These are phyloP conservation scores for Anolis carolinensis DNA, from an alignment of 2,113 vertebrate species.

Conservation along the genomic window DNA sequence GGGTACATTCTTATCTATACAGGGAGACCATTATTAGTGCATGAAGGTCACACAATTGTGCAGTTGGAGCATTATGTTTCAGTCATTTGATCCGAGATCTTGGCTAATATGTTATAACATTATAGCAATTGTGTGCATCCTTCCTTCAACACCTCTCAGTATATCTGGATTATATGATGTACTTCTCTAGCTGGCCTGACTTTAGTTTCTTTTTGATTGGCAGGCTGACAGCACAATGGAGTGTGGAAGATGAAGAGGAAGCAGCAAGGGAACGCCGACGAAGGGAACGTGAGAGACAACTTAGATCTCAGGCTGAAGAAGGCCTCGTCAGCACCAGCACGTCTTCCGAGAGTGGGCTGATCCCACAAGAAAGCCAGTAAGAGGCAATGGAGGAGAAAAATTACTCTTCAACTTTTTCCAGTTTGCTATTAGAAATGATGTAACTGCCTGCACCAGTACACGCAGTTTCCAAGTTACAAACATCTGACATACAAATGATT, in stretches of 20 bases:
- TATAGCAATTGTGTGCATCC: no score
- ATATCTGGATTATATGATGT: no score
- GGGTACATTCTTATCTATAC: no score
- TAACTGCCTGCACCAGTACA: neutral
- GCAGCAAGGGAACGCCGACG: slow-evolving; percentile 77
- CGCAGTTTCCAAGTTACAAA: neutral
- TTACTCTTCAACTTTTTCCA: fast-evolving
- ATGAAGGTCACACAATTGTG: no score
- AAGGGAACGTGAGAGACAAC: slow-evolving; percentile 74
- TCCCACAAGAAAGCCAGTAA: slow-evolving; percentile 68
- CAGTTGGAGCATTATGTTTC: no score
- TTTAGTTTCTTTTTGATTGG: slow-evolving; percentile 31
- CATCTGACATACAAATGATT: no score
- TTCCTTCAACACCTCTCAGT: no score
- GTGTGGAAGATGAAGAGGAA: slow-evolving; percentile 87
- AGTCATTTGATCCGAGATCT: no score
- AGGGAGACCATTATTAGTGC: no score
- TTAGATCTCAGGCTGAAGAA: slow-evolving; percentile 60
- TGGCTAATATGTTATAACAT: no score
- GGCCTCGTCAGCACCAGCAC: neutral
- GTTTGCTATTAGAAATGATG: neutral
- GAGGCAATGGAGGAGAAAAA: fast-evolving
- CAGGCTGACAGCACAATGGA: slow-evolving; percentile 86
- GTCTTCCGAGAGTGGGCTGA: neutral
- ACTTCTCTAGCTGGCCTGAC: neutral